Evolutionary conservation across 2,888 invertebrate species (phyloP).

Genomic region (Steromphala cineraria): DNA sequence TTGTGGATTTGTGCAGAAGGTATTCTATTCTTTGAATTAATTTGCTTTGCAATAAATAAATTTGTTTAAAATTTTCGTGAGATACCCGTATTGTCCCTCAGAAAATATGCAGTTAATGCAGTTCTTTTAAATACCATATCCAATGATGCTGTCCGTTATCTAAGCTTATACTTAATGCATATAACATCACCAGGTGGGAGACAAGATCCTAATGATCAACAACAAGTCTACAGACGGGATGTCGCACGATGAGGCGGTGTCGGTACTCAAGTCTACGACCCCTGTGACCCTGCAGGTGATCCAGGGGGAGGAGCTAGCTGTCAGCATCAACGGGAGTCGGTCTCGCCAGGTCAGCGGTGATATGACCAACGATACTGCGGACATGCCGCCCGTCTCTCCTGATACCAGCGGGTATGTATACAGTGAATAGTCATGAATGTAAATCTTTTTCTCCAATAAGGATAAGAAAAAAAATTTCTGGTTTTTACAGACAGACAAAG

Average conservation of each 20-base stretch:
- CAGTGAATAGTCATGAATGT: too few species aligned
- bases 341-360: constrained; percentile 57
- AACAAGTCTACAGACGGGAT: constrained; percentile 72
- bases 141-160: not conserved
- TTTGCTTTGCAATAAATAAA: too few species aligned
- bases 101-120: too few species aligned
- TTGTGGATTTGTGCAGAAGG: too few species aligned
- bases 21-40: too few species aligned
- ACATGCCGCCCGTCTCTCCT: constrained; percentile 24
- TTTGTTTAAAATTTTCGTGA: too few species aligned
- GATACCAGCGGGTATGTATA: not conserved
- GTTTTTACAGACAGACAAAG: too few species aligned
- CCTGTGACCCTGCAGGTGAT: constrained; percentile 65
- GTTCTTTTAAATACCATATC: not conserved
- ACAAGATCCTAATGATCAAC: constrained; percentile 73
- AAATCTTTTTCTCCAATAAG: too few species aligned
- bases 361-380: constrained; percentile 41
- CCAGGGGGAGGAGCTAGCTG: constrained; percentile 65
- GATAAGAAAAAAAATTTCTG: too few species aligned
- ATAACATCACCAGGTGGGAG: constrained; percentile 62
- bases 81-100: too few species aligned
- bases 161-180: not conserved
- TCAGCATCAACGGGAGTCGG: constrained; percentile 60
- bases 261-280: constrained; percentile 67
- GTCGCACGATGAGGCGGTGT: constrained; percentile 74